phyloP scores from a whole-genome alignment of 92 coral and sea anemone species.

The Hydrozoanthus gracilis region DNA sequence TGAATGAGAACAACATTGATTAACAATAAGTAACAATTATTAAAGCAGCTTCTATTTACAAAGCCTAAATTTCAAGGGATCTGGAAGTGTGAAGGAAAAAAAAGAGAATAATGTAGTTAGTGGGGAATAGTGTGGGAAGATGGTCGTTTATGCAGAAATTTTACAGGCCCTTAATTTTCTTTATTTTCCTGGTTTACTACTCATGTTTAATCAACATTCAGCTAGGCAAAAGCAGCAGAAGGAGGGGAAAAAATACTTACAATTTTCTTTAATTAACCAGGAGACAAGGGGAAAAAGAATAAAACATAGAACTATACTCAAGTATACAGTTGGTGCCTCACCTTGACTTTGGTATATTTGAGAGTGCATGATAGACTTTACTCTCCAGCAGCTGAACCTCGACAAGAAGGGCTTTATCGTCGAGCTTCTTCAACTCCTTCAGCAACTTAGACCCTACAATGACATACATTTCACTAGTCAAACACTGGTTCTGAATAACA shows the following conservation, averaged over 20 bases:
- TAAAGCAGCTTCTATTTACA: not conserved
- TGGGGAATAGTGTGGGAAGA: too few species aligned
- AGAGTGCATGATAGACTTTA: constrained; percentile 91
- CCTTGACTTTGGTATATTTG: constrained; percentile 94
- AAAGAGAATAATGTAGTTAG: too few species aligned
- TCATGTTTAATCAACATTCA: too few species aligned
- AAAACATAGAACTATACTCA: too few species aligned
- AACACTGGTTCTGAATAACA: too few species aligned
- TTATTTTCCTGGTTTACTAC: too few species aligned
- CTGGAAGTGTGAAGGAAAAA: too few species aligned
- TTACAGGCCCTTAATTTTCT: too few species aligned
- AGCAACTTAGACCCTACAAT: constrained; percentile 82
- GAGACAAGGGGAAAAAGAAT: not conserved
- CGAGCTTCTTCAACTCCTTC: constrained; percentile 92
- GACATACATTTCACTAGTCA: too few species aligned
- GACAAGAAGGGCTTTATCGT: constrained; percentile 94
- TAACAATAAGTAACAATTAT: not conserved
- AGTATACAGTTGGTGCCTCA: not conserved
- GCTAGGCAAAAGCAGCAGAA: too few species aligned
- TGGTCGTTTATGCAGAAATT: too few species aligned
- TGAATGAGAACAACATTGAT: constrained; percentile 17
- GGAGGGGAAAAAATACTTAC: not conserved
- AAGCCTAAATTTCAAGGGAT: not conserved
- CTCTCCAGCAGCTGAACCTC: constrained; percentile 97
- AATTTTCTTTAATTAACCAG: not conserved